These are phyloP conservation scores for Gopherus flavomarginatus DNA, from an alignment of 2,113 vertebrate species.

Conservation along the genomic window DNA sequence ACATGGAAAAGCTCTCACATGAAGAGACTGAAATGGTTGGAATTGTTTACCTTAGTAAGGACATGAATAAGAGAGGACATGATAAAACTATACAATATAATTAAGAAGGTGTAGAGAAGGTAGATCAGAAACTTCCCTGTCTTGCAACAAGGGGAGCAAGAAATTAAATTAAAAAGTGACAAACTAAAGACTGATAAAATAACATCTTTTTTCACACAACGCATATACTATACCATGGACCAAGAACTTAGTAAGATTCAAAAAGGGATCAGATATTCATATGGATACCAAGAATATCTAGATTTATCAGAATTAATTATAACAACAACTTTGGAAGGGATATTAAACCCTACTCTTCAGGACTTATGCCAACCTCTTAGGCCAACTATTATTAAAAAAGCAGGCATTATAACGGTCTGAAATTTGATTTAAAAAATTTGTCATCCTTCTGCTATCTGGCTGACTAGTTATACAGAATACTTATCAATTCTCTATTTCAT, in stretches of 20 bases:
- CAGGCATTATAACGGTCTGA: neutral
- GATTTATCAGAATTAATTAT: neutral
- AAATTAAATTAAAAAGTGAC: neutral
- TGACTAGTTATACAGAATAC: no score
- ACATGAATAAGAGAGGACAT: fast-evolving
- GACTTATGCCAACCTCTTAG: neutral
- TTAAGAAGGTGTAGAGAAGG: neutral
- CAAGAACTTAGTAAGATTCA: neutral
- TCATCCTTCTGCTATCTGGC: neutral
- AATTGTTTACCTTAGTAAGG: neutral
- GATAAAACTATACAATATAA: neutral
- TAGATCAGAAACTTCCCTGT: neutral
- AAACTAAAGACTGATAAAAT: neutral
- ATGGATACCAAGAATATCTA: neutral
- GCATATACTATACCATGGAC: neutral
- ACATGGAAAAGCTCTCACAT: neutral
- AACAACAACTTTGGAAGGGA: neutral
- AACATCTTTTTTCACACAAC: neutral
- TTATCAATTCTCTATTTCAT: neutral
- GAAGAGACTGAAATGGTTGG: neutral
- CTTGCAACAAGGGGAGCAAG: neutral
- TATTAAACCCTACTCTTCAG: neutral
- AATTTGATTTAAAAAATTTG: neutral
- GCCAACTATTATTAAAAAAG: neutral
- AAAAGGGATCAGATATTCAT: neutral